Conservation (phyloP, 2,888 invertebrate genomes). For the Ecliptopera silaceata region DNA sequence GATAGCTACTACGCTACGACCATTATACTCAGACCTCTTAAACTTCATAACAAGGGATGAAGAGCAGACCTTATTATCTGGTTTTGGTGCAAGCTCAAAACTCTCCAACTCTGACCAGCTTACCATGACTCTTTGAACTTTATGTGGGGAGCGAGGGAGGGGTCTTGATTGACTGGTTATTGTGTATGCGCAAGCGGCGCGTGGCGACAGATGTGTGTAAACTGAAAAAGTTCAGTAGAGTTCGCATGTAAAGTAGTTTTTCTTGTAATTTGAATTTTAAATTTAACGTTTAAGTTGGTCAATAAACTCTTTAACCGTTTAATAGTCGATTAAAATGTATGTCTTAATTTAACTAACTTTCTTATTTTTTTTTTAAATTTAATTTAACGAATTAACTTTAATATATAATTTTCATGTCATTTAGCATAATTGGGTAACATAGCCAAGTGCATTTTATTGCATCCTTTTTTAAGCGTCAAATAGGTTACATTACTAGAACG, state of each 20-base stretch:
- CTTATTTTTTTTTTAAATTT: too few species aligned
- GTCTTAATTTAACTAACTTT: too few species aligned
- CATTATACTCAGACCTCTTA: constrained; percentile 47
- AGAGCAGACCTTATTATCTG: constrained; percentile 10
- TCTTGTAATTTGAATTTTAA: not conserved
- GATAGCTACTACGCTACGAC: constrained; percentile 32
- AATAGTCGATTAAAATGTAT: too few species aligned
- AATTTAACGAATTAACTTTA: too few species aligned
- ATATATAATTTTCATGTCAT: too few species aligned
- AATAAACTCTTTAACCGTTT: not conserved
- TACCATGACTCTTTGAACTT: constrained; percentile 46
- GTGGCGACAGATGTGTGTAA: constrained; percentile 78
- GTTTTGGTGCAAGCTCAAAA: constrained; percentile 7
- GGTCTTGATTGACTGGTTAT: constrained; percentile 50
- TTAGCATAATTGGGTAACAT: too few species aligned
- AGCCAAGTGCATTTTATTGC: too few species aligned
- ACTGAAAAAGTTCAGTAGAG: constrained; percentile 68
- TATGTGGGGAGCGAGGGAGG: constrained; percentile 40
- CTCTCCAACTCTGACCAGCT: constrained; percentile 41
- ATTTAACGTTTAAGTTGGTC: not conserved
- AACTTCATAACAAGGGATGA: constrained; percentile 5
- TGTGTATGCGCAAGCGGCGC: constrained; percentile 58
- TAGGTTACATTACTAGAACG: too few species aligned
- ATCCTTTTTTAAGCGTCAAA: too few species aligned
- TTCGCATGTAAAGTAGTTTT: constrained; percentile 40